Evolutionary conservation across 2,888 invertebrate species (phyloP).

Genomic region (Lissocephala sabroskyi): DNA sequence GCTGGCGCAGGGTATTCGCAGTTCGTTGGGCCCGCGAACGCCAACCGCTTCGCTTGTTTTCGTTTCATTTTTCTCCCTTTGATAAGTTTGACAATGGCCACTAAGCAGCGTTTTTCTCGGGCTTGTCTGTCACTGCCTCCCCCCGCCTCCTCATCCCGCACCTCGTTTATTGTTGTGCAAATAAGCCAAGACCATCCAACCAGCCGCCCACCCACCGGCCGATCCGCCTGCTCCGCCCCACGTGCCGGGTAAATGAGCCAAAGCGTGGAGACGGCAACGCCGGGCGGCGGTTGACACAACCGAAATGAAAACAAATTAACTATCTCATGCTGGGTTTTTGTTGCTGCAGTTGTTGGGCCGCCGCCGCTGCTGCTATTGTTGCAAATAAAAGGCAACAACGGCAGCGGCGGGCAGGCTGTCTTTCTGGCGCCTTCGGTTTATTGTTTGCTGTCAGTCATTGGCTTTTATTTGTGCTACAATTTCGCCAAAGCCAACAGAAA

Average conservation of each 20-base stretch:
- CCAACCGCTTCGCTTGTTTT: not conserved
- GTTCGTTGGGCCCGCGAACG: not conserved
- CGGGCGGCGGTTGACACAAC: slow-evolving; percentile 15
- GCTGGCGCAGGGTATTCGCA: not conserved
- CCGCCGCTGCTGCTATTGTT: not conserved
- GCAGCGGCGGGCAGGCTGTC: not conserved
- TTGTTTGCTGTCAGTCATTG: slow-evolving; percentile 31
- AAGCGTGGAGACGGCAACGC: slow-evolving; percentile 25
- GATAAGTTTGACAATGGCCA: slow-evolving; percentile 64
- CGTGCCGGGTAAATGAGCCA: slow-evolving; percentile 64
- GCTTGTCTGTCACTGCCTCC: too few relatives aligned
- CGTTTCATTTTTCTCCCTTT: slow-evolving; percentile 38
- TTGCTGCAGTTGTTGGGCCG: slow-evolving; percentile 31
- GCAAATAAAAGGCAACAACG: not conserved
- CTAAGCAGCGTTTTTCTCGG: not conserved
- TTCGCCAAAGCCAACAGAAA: slow-evolving; percentile 17
- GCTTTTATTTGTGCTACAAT: slow-evolving; percentile 42
- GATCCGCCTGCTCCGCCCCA: slow-evolving; percentile 50
- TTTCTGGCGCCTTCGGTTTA: slow-evolving; percentile 11
- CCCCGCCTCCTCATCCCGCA: not conserved
- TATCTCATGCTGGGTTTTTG: slow-evolving; percentile 62
- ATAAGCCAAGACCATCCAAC: slow-evolving; percentile 34
- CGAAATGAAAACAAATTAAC: slow-evolving; percentile 57
- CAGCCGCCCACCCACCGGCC: too few relatives aligned
- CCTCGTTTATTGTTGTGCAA: slow-evolving; percentile 41